Conservation (phyloP, 2,888 invertebrate species). For the Phengaris alcon region DNA sequence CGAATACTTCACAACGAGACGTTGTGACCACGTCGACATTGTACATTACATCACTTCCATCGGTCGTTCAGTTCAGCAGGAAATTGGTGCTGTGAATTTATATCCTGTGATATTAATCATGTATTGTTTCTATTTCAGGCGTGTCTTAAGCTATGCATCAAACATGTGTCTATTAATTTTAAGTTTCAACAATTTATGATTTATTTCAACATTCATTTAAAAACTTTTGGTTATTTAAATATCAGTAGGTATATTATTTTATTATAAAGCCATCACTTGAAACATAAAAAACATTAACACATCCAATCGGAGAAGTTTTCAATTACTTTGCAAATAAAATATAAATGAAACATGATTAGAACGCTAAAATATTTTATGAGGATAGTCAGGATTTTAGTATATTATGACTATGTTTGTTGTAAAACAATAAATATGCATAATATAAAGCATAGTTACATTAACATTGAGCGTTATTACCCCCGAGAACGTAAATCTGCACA, state of each 20-base stretch:
- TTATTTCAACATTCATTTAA: not conserved
- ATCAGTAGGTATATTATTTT: not conserved
- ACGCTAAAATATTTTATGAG: constrained; percentile 4
- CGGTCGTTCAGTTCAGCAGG: constrained; percentile 58
- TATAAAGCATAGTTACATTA: constrained; percentile 23
- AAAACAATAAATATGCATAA: constrained; percentile 24
- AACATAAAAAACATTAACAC: not conserved
- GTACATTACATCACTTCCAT: constrained; percentile 77
- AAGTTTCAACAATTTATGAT: not conserved
- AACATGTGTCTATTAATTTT: not conserved
- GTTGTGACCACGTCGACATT: constrained; percentile 66
- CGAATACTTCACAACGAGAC: constrained; percentile 67
- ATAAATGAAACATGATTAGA: not conserved
- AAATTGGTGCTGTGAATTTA: constrained; percentile 62
- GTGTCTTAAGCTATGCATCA: not conserved
- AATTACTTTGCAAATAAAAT: not conserved
- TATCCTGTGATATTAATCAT: constrained; percentile 19
- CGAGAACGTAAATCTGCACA: constrained; percentile 22
- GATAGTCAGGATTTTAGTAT: not conserved
- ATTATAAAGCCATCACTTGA: not conserved
- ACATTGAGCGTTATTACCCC: constrained; percentile 24
- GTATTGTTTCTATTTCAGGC: constrained; percentile 23
- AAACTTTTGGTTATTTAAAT: not conserved
- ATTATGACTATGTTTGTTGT: constrained; percentile 22
- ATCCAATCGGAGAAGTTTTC: not conserved